phyloP scores from a whole-genome alignment of 1,140 invertebrate species.

The Harlomillsia oculata region DNA sequence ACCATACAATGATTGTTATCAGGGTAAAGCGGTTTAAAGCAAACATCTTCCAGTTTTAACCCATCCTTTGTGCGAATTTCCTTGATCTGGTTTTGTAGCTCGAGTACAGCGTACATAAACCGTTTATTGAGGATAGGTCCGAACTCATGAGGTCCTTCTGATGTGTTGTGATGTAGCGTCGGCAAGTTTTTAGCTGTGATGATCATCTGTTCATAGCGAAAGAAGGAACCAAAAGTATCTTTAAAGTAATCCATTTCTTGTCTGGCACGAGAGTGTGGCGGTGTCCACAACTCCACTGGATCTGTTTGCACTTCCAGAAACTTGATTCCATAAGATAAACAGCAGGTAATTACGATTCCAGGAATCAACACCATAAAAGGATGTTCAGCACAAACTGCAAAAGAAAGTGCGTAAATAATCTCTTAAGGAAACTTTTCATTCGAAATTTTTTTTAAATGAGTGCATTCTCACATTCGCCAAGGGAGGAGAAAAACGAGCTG shows the following conservation, averaged over 20 bases:
- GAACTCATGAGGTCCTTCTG: conserved; percentile 34
- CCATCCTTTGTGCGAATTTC: conserved; percentile 36
- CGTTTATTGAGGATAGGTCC: conserved; percentile 57
- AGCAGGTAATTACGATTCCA: conserved; percentile 37
- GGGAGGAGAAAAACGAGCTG: conserved; percentile 64
- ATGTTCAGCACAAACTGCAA: conserved; percentile 43
- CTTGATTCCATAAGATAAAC: conserved; percentile 54
- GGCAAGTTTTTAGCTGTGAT: conserved; percentile 45
- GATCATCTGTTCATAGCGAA: conserved; percentile 83
- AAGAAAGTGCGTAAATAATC: neutral
- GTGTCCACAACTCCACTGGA: conserved; percentile 82
- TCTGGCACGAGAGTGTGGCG: conserved; percentile 60
- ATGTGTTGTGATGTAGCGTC: conserved; percentile 44
- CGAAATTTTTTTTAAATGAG: neutral
- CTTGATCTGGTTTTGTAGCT: conserved; percentile 53
- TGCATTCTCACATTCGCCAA: conserved; percentile 54
- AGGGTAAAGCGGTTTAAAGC: conserved; percentile 55
- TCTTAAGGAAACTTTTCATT: neutral
- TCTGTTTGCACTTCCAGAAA: conserved; percentile 63
- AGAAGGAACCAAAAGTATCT: conserved; percentile 87
- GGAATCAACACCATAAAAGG: conserved; percentile 28
- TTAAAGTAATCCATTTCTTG: conserved; percentile 82
- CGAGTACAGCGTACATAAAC: conserved; percentile 55
- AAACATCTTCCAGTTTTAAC: conserved; percentile 30
- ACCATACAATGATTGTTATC: conserved; percentile 65